These are phyloP conservation scores for Acomys russatus DNA, from an alignment of 2,797 vertebrate genomes.

Conservation along the genomic window DNA sequence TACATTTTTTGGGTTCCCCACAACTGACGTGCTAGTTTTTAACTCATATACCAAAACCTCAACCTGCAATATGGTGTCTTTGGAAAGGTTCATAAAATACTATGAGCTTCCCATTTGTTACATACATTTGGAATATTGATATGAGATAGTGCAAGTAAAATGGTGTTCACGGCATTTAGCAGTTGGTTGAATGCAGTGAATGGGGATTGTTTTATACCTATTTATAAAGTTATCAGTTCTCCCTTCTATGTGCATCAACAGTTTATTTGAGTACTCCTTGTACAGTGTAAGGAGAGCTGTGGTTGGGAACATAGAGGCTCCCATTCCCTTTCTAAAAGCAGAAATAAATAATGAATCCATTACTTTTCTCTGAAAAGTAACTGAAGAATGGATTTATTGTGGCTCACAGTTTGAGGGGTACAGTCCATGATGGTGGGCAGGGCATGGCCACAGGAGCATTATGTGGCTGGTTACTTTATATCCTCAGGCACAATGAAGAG, in stretches of 20 bases:
- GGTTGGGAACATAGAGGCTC: neutral
- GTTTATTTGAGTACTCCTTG: neutral
- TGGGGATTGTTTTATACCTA: constrained; percentile 29
- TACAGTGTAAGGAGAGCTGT: neutral
- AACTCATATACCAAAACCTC: constrained; percentile 53
- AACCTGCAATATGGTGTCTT: constrained; percentile 1
- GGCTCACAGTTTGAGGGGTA: neutral
- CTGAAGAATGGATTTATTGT: neutral
- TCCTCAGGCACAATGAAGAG: neutral
- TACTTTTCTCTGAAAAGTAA: neutral
- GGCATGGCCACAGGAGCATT: neutral
- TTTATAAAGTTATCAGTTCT: constrained; percentile 19
- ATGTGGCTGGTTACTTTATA: too few relatives aligned
- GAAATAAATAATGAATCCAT: neutral
- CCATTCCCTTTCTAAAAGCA: neutral
- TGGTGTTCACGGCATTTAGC: neutral
- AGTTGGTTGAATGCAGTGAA: constrained; percentile 13
- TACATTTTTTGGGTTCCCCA: constrained; percentile 51
- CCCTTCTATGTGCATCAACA: constrained; percentile 21
- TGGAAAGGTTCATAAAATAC: constrained; percentile 49
- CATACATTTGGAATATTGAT: constrained; percentile 37
- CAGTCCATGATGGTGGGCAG: neutral
- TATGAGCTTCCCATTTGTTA: constrained; percentile 17
- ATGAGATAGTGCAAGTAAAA: neutral
- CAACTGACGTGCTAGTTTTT: constrained; percentile 42